Evolutionary conservation across 2,888 invertebrate species (phyloP), one percentile per base, ranked within the genome.

Genomic region (Vesta saturnalis): DNA sequence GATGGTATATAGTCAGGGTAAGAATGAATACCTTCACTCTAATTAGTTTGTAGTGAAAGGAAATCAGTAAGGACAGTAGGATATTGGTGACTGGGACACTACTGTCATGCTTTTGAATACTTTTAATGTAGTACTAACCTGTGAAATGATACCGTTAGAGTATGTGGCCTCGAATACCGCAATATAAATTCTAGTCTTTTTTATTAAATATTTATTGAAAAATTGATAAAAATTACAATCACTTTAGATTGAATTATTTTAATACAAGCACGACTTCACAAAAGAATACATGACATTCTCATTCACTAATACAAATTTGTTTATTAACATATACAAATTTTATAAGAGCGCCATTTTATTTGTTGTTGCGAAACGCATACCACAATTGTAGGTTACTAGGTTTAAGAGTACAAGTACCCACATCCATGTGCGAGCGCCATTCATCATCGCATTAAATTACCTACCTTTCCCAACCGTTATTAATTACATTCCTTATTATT

Each of bases 1-100:
- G 74, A 74, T 71, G 73, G 76, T 75, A 72, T 72, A n/a, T n/a
- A n/a, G 72, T 74, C 66, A 77, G 78, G 79, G 81, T 80, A 79
- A 79, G 79, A 58, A 63, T 47, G 19, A 47, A 39, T 19, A 16
- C 18, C 18, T 58, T 67, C 15, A 62, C 54, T 39, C 47, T 63
- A 56, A 39, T 56, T 35, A 54, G n/a, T 39, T 19, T 56, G 58
- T 52, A 18, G 43, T 43, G 56, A 39, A 49, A 14, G 55, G 43
- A 19, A 16, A 10, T 22, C 43, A 14, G 12, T 23, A 60, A 59
- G 52, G 43, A 61, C 59, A 60, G 56, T 60, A 55, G 57, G 58
- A 49, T 67, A 64, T 62, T 67, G 58, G 55, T 61, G 60, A 64
- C 55, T 59, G 54, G 58, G 61, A 55, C 64, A 66, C 60, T 63